Evolutionary conservation across 1,140 invertebrate genomes (phyloP).

Genomic region (Bombus breviceps): DNA sequence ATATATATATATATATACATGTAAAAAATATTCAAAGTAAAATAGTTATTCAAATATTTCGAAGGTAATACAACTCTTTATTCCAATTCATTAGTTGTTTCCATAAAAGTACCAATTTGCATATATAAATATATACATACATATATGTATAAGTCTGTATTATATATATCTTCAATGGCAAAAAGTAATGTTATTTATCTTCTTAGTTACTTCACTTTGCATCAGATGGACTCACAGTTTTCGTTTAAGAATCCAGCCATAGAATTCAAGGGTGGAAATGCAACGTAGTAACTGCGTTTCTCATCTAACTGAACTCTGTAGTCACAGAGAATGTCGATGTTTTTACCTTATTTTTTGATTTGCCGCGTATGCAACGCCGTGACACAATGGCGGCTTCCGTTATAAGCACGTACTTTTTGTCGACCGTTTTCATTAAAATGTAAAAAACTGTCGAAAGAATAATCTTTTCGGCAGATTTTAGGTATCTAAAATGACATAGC

Average conservation of each 20-base stretch:
- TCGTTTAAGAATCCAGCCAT: no score
- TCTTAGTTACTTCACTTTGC: not conserved
- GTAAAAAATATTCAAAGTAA: no score
- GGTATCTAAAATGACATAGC: constrained; percentile 52
- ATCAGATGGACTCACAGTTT: not conserved
- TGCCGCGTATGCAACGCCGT: constrained; percentile 54
- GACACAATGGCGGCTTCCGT: constrained; percentile 67
- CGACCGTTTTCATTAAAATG: constrained; percentile 45
- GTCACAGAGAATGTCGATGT: constrained; percentile 23
- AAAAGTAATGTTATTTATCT: not conserved
- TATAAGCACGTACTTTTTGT: constrained; percentile 52
- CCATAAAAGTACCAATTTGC: not conserved
- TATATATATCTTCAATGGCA: no score
- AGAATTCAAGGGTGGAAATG: not conserved
- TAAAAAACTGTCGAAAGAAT: constrained; percentile 54
- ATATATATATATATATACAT: no score
- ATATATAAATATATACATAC: not conserved
- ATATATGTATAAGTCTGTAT: no score
- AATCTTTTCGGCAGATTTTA: constrained; percentile 28
- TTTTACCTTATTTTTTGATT: constrained; percentile 51
- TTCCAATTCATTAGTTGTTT: not conserved
- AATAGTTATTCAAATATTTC: no score
- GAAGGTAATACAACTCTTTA: not conserved
- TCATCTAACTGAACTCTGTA: not conserved
- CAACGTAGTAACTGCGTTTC: not conserved